Evolutionary conservation across 2,113 vertebrate genomes (phyloP).

Genomic region (Pseudorhombus dupliciocellatus): DNA sequence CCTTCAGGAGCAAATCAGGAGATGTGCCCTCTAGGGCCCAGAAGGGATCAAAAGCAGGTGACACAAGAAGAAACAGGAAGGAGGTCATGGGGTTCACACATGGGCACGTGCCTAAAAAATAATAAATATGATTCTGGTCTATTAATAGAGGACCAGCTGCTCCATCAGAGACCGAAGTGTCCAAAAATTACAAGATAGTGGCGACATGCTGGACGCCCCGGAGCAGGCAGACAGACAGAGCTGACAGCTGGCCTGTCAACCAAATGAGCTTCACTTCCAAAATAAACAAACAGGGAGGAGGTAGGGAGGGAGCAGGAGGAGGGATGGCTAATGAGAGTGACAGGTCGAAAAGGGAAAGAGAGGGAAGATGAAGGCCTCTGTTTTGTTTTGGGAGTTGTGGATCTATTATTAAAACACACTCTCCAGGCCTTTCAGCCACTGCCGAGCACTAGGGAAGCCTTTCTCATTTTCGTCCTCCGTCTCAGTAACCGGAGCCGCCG

Average conservation of each 20-base stretch:
- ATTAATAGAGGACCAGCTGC: constrained; percentile 17
- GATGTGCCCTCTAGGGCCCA: constrained; percentile 10
- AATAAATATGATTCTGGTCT: neutral
- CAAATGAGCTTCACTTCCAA: constrained; percentile 34
- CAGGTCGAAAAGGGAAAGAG: neutral
- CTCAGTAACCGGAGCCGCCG: constrained; percentile 45
- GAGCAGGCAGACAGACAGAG: constrained; percentile 45
- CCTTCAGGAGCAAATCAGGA: constrained; percentile 35
- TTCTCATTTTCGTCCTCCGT: constrained; percentile 36
- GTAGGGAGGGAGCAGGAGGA: no score
- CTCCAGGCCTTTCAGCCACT: constrained; percentile 15
- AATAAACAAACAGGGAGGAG: neutral
- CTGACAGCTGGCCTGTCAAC: constrained; percentile 66
- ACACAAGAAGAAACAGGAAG: constrained; percentile 14
- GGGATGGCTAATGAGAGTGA: neutral
- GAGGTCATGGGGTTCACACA: neutral
- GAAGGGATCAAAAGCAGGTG: constrained; percentile 35
- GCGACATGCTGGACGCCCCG: constrained; percentile 6
- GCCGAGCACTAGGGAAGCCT: constrained; percentile 24
- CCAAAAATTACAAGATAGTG: neutral
- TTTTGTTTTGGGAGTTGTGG: neutral
- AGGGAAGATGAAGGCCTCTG: neutral
- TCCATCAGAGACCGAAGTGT: neutral
- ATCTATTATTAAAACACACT: constrained; percentile 56
- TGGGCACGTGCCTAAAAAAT: neutral